Percentiles rank a stretch among this genome's conserved stretches.
These are phyloP conservation scores for Pseudomyrmex concolor DNA, from an alignment of 1,140 invertebrate genomes.

Conservation along the genomic window DNA sequence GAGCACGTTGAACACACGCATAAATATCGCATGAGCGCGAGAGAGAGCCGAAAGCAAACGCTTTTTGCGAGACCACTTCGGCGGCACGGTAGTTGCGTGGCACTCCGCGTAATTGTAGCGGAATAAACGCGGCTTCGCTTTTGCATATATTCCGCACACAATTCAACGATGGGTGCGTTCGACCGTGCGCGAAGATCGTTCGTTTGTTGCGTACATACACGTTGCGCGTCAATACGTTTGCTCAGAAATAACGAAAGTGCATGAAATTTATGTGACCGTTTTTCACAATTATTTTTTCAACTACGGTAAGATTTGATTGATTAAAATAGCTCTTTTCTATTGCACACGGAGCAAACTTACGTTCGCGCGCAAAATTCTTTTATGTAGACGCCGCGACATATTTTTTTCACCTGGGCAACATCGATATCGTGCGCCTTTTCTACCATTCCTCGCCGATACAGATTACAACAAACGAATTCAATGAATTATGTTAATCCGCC, in stretches of 20 bases:
- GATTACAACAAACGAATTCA: conserved; percentile 12
- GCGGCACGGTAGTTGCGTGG: conserved; percentile 25
- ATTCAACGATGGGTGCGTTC: conserved; percentile 48
- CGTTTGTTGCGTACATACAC: background rate
- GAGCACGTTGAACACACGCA: conserved; percentile 26
- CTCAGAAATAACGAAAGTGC: conserved; percentile 57
- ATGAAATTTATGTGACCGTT: conserved; percentile 42
- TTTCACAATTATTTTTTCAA: conserved; percentile 30
- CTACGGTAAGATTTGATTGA: conserved; percentile 39
- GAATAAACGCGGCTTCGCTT: conserved; percentile 41
- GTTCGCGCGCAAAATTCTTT: background rate
- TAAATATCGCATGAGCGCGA: conserved; percentile 21
- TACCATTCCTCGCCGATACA: conserved; percentile 7
- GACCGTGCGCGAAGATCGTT: conserved; percentile 22
- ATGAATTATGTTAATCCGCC: conserved; percentile 47
- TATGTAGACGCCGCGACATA: too few relatives aligned
- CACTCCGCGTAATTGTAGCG: conserved; percentile 51
- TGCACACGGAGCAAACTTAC: background rate
- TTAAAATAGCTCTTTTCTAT: conserved; percentile 33
- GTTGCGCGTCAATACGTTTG: conserved; percentile 29
- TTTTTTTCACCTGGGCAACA: too few relatives aligned
- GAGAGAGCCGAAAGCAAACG: background rate
- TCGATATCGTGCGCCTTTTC: too few relatives aligned
- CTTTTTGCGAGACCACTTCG: conserved; percentile 40
- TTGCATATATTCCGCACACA: conserved; percentile 11